Base-by-base conservation (phyloP, 2,113 vertebrate genomes). In the Leucosticte australis region DNA sequence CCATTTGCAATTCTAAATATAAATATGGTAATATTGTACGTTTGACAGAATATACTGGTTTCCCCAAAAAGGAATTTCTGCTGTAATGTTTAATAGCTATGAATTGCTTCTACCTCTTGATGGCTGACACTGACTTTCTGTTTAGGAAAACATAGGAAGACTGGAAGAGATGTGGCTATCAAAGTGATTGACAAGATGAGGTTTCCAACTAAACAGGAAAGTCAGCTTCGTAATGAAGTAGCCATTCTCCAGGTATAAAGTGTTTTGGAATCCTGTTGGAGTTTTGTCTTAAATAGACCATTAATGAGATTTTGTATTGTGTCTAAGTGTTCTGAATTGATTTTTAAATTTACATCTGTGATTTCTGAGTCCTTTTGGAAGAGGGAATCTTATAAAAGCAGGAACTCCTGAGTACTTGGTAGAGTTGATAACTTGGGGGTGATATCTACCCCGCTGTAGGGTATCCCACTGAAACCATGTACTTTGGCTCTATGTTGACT, bases 181-280 rank as follows among this genome's bases (percentile, higher is more conserved):
- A 99, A 99, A 97, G 98, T 99, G 62, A 99, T 99, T 76, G 99
- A 99, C 98, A 99, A 99, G 97, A 99, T 99, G 99, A 98, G 98
- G 92, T 99, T 99, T 96, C 99, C 99, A 49, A 99, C 99, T 83
- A 99, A 99, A 97, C 99, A 99, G 92, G 99, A 99, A 97, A 99
- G 99, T 97, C 99, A 99, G 90, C 98, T 99, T 49, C 98, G 99
- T 89, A 99, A 99, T 56, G 99, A 99, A 97, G 99, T 99, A 87
- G 99, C 99, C 95, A 99, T 99, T 94, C 98, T 99, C 95, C 99
- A 99, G 99, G 99, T 99, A 98, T 94, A n/a, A 71, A 73, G 3
- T 64, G 20, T 16, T 95, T 94, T 87, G 65, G 39, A 27, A 62
- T 73, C 18, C 7, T 33, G 19, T 63, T 77, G 49, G 17, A 93